These are phyloP conservation scores for Panulirus ornatus DNA, from an alignment of 1,140 invertebrate species.

Conservation along the genomic window DNA sequence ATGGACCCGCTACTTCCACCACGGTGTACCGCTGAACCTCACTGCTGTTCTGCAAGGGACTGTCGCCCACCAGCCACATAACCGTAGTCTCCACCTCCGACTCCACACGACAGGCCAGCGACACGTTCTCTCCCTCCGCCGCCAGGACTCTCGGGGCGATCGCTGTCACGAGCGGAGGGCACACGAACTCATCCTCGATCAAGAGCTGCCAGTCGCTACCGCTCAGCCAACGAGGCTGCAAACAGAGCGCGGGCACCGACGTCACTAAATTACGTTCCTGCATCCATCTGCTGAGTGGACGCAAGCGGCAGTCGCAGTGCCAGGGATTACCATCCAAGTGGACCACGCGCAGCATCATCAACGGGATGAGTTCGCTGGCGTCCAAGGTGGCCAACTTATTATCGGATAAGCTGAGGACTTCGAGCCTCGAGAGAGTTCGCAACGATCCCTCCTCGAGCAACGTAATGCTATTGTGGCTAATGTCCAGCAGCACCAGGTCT, in stretches of 20 bases:
- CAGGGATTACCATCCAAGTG: constrained; percentile 89
- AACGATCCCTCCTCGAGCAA: constrained; percentile 85
- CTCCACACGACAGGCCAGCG: constrained; percentile 84
- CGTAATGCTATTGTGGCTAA: constrained; percentile 85
- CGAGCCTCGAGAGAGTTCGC: constrained; percentile 84
- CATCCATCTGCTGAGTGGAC: constrained; percentile 88
- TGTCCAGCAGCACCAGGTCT: constrained; percentile 85
- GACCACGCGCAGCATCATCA: constrained; percentile 85
- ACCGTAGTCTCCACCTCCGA: constrained; percentile 85
- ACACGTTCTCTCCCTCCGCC: constrained; percentile 85
- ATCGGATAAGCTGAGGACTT: constrained; percentile 87
- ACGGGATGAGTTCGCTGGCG: constrained; percentile 82
- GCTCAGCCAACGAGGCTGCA: constrained; percentile 82
- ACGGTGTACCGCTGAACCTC: constrained; percentile 41
- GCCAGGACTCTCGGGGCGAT: constrained; percentile 70
- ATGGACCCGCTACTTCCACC: constrained; percentile 33
- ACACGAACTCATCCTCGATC: constrained; percentile 88
- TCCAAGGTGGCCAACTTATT: constrained; percentile 84
- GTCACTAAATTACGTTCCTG: constrained; percentile 85
- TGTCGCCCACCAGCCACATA: constrained; percentile 80
- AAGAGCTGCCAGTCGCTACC: constrained; percentile 86
- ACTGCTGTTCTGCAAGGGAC: constrained; percentile 81
- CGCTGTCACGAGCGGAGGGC: constrained; percentile 81
- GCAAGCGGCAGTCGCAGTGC: constrained; percentile 88
- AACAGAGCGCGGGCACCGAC: constrained; percentile 84